Base-by-base conservation (phyloP, 2,888 invertebrate species). In the Thera obeliscata region DNA sequence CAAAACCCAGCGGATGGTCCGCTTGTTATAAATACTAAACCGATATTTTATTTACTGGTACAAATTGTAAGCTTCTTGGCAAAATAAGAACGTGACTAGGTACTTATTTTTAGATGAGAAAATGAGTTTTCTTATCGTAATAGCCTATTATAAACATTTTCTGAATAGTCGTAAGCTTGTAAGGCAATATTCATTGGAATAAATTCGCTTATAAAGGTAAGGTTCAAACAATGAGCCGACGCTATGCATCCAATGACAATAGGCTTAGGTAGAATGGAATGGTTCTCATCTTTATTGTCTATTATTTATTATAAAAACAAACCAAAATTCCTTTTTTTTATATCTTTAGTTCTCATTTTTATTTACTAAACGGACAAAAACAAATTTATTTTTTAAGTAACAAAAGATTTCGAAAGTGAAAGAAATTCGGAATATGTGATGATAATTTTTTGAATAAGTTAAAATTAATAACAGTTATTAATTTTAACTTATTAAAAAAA, bases 21-120 rank as follows among this genome's bases (percentile, higher is more conserved):
- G 62, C 56, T 66, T 12, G 3, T 2, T 49, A 36, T 52, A 33
- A 41, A 49, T 66, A 66, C 7, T 12, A 56, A 43, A 54, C 61
- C 64, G 59, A 71, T 74, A 71, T 69, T 71, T 71, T 68, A 73
- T 74, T 73, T 69, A 67, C 61, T 67, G 59, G 66, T 74, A 61
- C 70, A 67, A 66, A 66, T 69, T 66, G 55, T 70, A 38, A 74
- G 61, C 64, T 67, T 49, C 67, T 70, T 72, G 62, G 70, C 68
- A n/a, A 65, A 68, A 70, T 70, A 70, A 60, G 63, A 67, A 72
- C 70, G 65, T 68, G 70, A 70, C 66, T 69, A 63, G 54, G 66
- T 69, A 69, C 60, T 66, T 63, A 69, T 63, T 55, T 61, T 66
- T 61, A 66, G 63, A 69, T 66, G 69, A 69, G 66, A 69, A 69